Base-by-base conservation (phyloP, 2,113 vertebrate genomes). In the Thamnaconus septentrionalis region DNA sequence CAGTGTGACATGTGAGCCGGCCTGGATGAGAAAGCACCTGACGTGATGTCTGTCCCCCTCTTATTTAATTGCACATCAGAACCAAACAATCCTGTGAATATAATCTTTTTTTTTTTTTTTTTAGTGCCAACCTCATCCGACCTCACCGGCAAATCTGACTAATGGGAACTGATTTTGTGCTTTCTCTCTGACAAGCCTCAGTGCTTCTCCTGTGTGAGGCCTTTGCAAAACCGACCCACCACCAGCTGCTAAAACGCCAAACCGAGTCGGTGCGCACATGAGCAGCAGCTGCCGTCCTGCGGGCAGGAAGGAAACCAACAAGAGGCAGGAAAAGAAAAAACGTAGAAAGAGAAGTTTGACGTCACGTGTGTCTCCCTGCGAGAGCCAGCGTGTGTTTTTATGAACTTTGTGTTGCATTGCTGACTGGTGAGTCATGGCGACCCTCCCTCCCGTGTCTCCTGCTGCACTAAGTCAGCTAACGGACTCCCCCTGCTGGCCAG, bases 361-460 rank as follows among this genome's bases (percentile, higher is more conserved):
- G 71, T 49, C 50, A 63, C 82, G 76, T 66, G 64, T 62, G 66
- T 69, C 54, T 63, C 7, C 56, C 72, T 76, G 61, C 81, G 71
- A 84, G 59, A 66, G 69, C 59, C 61, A 53, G 72, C 75, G 58
- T 40, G 53, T 80, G 76, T 81, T 85, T 42, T 85, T 80, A 51
- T 87, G 75, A 63, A 70, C 80, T 76, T 62, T 52, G 66, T 56
- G 75, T 53, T 73, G 67, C 88, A 86, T 88, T 84, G 75, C 78
- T 81, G 69, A 70, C 77, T 64, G 71, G 80, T 88, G 86, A 90
- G 69, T 88, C 82, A 87, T 81, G 64, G 81, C 77, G 54, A 73
- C 83, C 75, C 48, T 5, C 56, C 7, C 59, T 63, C 71, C 4
- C 40, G 54, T 9, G 4, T 55, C 49, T 61, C 56, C 59, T 66